Evolutionary conservation across 53 echinoderm and acorn worm genomes (phyloP), one percentile per base, ranked within the genome.

Genomic region (Holothuria leucospilota): DNA sequence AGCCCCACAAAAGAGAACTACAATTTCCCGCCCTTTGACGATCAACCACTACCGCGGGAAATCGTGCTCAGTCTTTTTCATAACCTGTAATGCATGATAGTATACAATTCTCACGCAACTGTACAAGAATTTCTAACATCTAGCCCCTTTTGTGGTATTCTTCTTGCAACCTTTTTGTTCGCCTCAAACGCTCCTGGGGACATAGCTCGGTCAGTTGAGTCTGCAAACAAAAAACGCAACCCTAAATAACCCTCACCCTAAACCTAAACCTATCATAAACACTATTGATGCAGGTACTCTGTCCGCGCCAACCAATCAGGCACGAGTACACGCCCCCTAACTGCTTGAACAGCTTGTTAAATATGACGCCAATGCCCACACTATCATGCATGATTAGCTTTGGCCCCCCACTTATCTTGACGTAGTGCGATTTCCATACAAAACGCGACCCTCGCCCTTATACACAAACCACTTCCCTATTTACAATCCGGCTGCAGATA

Each of bases 371-470:
- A 82, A 42, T 64, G 82, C 82, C 82, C 82, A 82, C 82, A 82
- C 63, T 64, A 39, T 82, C 66, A 82, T 82, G 82, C 82, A 82
- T 82, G 82, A 82, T 82, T 82, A 82, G 82, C 66, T 82, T 65
- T 82, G 82, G 82, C 82, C 82, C 82, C 82, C 82, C 82, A 82
- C 82, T 82, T 82, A 82, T 82, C 82, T 82, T 64, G 82, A 82
- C 82, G 82, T 82, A 62, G 82, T 64, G 65, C 30, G 82, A 82
- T 82, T 82, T 64, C 82, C 82, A 63, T 82, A 64, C 82, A 82
- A 82, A 78, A 82, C 66, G 40, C 82, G 82, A 82, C 82, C 82
- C 82, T 82, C 82, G 82, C 82, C 82, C 82, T 82, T 82, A 82
- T 62, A 82, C 82, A 64, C 79, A 82, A 82, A 82, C 82, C 82